Conservation (phyloP, 2,797 vertebrate genomes). For the Aplochiton taeniatus region DNA sequence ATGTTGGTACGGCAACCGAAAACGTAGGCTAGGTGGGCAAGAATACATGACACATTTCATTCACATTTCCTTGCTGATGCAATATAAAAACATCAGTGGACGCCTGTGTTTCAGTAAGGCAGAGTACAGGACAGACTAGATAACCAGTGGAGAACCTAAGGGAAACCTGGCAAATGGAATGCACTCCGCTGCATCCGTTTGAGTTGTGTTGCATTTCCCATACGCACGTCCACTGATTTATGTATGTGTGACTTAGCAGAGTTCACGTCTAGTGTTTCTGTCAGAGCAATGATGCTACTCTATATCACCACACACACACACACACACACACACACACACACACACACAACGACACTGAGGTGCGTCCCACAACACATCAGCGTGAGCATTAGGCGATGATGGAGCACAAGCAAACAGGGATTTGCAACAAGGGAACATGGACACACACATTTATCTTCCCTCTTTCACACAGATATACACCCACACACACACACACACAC, state of each 20-base stretch:
- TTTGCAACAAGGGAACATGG: slow-evolving; percentile 27
- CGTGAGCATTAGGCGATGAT: slow-evolving; percentile 63
- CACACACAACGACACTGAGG: slow-evolving; percentile 25
- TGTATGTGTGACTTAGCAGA: slow-evolving; percentile 36
- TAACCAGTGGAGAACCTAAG: background rate
- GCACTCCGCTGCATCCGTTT: background rate
- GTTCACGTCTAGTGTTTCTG: slow-evolving; percentile 38
- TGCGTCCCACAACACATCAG: slow-evolving; percentile 46
- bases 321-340: slow-evolving; percentile 15
- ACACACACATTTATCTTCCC: background rate
- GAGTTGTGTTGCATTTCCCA: background rate
- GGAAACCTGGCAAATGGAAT: background rate
- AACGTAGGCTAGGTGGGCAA: no score
- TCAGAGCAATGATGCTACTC: slow-evolving; percentile 40
- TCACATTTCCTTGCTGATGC: no score
- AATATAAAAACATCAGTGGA: no score
- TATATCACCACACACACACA: slow-evolving; percentile 21
- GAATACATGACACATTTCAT: no score
- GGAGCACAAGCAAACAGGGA: slow-evolving; percentile 61
- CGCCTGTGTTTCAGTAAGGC: no score
- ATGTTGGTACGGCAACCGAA: no score
- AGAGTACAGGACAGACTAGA: background rate
- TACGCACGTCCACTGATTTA: background rate
- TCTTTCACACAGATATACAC: background rate
- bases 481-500: background rate